phyloP scores from a whole-genome alignment of 2,888 invertebrate species.

The Nephrotoma appendiculata region DNA sequence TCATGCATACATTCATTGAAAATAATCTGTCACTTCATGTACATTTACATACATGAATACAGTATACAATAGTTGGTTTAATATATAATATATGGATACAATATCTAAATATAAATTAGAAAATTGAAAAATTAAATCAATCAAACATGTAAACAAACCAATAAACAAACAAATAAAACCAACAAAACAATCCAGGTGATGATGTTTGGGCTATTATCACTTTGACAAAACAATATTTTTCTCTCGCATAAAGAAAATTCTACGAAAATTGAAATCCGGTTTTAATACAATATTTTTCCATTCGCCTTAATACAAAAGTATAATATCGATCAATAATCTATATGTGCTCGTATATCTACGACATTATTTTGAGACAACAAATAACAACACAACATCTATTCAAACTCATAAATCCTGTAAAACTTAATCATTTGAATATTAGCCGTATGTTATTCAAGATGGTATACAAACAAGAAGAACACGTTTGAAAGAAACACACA shows the following conservation, averaged over 20 bases:
- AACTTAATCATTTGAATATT: neutral
- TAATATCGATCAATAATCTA: neutral
- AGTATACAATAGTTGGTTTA: neutral
- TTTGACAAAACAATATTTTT: neutral
- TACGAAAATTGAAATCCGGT: neutral
- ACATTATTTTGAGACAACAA: neutral
- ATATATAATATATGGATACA: neutral
- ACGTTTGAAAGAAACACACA: neutral
- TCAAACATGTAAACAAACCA: neutral
- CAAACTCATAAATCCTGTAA: neutral
- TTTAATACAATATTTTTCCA: neutral
- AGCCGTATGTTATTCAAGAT: neutral
- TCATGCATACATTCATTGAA: neutral
- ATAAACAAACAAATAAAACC: neutral
- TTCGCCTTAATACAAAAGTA: neutral
- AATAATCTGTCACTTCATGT: neutral
- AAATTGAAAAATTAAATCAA: neutral
- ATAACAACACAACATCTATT: neutral
- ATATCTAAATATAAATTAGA: neutral
- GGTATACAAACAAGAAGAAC: neutral
- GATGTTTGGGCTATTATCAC: neutral
- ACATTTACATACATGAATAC: neutral
- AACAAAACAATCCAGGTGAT: neutral
- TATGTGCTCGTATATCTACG: neutral
- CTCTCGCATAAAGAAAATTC: neutral